A percentile compares a stretch with the other conserved stretches of the same genome.
Evolutionary conservation across 2,113 vertebrate species (phyloP).

Genomic region (Casuarius casuarius): DNA sequence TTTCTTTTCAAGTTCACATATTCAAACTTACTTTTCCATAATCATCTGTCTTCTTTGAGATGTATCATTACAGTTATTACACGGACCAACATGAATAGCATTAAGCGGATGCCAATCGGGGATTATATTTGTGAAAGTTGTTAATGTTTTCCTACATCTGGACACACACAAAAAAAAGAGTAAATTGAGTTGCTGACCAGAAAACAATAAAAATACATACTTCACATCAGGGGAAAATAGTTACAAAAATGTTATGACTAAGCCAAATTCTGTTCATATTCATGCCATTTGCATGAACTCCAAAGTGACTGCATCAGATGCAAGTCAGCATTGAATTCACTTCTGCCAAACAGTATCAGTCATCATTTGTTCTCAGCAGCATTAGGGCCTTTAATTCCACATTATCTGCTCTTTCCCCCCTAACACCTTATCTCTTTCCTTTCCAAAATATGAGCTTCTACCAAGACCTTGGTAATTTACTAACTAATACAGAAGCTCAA

Average conservation of each 20-base stretch:
- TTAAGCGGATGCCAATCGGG: constrained; percentile 89
- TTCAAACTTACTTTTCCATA: constrained; percentile 84
- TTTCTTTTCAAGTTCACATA: neutral
- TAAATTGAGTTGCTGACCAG: neutral
- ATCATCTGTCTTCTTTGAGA: constrained; percentile 84
- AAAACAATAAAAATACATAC: neutral
- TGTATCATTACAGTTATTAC: constrained; percentile 81
- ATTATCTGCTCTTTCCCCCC: neutral
- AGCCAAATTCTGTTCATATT: neutral
- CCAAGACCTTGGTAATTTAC: neutral
- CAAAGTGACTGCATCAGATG: neutral
- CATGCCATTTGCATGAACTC: neutral
- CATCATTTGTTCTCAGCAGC: neutral
- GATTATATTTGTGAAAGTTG: constrained; percentile 84
- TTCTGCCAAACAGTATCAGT: neutral
- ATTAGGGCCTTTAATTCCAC: neutral
- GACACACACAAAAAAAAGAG: neutral
- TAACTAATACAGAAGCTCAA: neutral
- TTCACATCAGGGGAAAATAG: neutral
- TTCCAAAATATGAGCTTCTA: neutral
- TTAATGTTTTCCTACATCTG: constrained; percentile 81
- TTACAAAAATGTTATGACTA: neutral
- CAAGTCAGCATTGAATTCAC: neutral
- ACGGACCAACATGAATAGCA: constrained; percentile 81
- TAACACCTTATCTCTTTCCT: neutral